Evolutionary conservation across 2,888 invertebrate genomes (phyloP), one percentile per base, ranked within the genome.

Genomic region (Tryphoninae sp.): DNA sequence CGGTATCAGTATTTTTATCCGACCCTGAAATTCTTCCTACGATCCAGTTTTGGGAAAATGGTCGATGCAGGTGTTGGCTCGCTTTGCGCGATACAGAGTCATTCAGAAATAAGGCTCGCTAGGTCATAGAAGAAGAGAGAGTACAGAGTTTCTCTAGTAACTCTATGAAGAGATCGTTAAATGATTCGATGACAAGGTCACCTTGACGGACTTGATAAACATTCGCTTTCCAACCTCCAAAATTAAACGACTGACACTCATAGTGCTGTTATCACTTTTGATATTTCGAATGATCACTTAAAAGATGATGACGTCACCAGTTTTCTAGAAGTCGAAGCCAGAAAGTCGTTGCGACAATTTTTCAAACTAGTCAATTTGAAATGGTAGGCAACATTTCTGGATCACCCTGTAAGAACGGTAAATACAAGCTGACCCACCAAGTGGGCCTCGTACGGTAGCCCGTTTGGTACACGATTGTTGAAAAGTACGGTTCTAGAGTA

Each of bases 401-500:
- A 62, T 67, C 67, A 42, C 49, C 55, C 71, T 75, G 67, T 75
- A 67, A 40, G 2, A 13, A 4, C 8, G 55, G 55, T 55, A 19
- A 59, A 59, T 13, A 42, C 40, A 61, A 16, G 33, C 33, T 42
- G 64, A 71, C 67, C 55, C 64, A 82, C 80, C 80, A 84, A 89
- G 85, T 86, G 82, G 82, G 73, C 51, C 75, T 73, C 45, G 82
- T 82, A 75, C 84, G 81, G 74, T 82, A 75, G 59, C 33, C 68
- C 23, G 72, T 40, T 76, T 61, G 13, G 69, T 83, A 89, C 89
- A 88, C 85, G 86, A 85, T 89, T 86, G 89, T 88, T 88, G 88
- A 89, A 88, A 87, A 87, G 86, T 86, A 84, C 86, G 81, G 84
- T 73, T 62, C 59, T 11, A 40, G 58, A 69, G 64, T 33, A 45